Base-by-base conservation (phyloP, 2,888 invertebrate genomes). In the Plebejus anna region DNA sequence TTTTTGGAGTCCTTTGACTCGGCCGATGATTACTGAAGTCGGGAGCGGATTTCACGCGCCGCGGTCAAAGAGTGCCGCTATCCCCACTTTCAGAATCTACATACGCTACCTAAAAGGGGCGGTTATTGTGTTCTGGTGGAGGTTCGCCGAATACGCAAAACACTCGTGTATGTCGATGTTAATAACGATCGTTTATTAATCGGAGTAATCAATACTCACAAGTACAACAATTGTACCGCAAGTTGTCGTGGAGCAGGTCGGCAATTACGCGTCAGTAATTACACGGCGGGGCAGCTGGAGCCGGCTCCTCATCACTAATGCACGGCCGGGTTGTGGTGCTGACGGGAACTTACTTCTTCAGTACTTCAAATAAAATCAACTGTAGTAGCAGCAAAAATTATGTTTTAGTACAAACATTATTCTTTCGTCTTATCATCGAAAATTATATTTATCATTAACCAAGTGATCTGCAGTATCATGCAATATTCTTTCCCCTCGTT, bases 11-110 rank as follows among this genome's bases (percentile, higher is more conserved):
- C 83, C 86, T 84, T 85, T 86, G 84, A 85, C 84, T 81, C 81
- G 83, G 84, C 82, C 79, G 84, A 84, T 86, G 87, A 88, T 88
- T 87, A 87, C 85, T 85, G 84, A 84, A 81, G 82, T 82, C 80
- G 80, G 83, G 83, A 86, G 84, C 83, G 82, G 80, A 82, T 83
- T 81, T 81, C 81, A 79, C 81, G 76, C 81, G 72, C 76, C 76
- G 71, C 61, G 75, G 79, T 79, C 79, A 78, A 79, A 78, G 79
- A 7, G 9, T 11, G 11, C 28, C 28, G 9, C 11, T 11, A 61
- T 28, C 11, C 9, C 3, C 11, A 11, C 28, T 9, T 22, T 1
- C 61, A 11, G 28, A n/a, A 22, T 59, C 22, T 59, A 4, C 28
- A 61, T 9, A 61, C 61, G 3, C 47, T 47, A 47, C 11, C 47